These are phyloP conservation scores for Tetrapedia diversipes DNA, from an alignment of 2,888 invertebrate genomes.

Conservation along the genomic window DNA sequence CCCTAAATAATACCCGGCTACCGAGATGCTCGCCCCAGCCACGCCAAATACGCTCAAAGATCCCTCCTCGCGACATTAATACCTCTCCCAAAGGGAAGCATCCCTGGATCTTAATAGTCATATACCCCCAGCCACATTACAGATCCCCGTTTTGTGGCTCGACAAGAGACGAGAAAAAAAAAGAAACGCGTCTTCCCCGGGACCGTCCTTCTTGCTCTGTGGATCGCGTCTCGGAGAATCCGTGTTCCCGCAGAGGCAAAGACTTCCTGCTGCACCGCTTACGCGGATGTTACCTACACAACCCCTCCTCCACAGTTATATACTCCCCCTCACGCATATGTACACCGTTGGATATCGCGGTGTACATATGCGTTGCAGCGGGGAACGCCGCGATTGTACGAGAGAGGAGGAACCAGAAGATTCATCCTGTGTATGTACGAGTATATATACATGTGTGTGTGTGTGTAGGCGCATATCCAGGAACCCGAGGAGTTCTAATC, in stretches of 20 bases:
- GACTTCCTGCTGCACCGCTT: constrained; percentile 65
- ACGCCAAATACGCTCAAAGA: constrained; percentile 4
- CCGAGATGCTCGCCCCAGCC: background rate
- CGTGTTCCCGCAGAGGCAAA: constrained; percentile 68
- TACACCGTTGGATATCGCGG: constrained; percentile 29
- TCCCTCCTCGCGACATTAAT: constrained; percentile 12
- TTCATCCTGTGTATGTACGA: background rate
- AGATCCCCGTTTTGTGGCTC: constrained; percentile 42
- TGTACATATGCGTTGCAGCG: constrained; percentile 38
- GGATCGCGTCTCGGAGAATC: constrained; percentile 73
- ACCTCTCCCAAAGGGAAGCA: constrained; percentile 17
- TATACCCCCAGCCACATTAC: constrained; percentile 17
- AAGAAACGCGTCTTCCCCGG: constrained; percentile 44
- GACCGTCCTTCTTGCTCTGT: constrained; percentile 45
- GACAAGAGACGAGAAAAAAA: too few relatives aligned
- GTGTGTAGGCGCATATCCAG: constrained; percentile 67
- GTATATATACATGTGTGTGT: constrained; percentile 1
- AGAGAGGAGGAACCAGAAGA: background rate
- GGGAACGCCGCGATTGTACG: constrained; percentile 5
- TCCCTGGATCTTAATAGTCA: constrained; percentile 32
- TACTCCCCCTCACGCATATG: constrained; percentile 35
- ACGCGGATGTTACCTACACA: constrained; percentile 39
- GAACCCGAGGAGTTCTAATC: constrained; percentile 80
- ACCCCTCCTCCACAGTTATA: constrained; percentile 3
- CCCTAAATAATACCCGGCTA: background rate